Percentiles rank a stretch among this genome's conserved stretches.
Conservation (phyloP, 1,140 invertebrate genomes). For the Mylabris phalerata region DNA sequence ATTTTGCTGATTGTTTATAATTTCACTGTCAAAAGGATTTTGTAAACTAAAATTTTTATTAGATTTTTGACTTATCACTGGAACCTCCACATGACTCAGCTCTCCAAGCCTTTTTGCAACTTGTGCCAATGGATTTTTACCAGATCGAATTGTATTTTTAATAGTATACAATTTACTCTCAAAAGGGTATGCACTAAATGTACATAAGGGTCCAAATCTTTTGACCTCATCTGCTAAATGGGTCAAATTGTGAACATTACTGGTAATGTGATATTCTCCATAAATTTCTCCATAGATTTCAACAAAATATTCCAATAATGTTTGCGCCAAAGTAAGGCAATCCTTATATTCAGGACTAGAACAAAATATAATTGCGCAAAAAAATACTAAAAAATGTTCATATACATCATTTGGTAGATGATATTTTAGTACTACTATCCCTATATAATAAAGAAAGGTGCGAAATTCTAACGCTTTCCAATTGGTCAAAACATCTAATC, state of each 20-base stretch:
- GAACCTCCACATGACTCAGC: background rate
- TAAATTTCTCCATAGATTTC: constrained; percentile 19
- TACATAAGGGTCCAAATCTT: constrained; percentile 25
- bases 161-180: constrained; percentile 26
- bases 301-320: constrained; percentile 13
- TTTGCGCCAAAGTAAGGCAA: constrained; percentile 17
- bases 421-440: constrained; percentile 25
- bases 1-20: background rate
- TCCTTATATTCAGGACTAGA: constrained; percentile 16
- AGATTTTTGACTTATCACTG: background rate
- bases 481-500: constrained; percentile 18
- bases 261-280: constrained; percentile 26
- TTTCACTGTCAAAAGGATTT: background rate
- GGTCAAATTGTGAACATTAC: constrained; percentile 26
- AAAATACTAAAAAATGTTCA: constrained; percentile 20
- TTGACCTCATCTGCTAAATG: constrained; percentile 29
- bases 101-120: constrained; percentile 22
- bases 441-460: constrained; percentile 23
- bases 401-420: constrained; percentile 20
- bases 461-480: constrained; percentile 30
- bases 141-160: constrained; percentile 23
- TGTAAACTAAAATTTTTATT: background rate
- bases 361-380: constrained; percentile 27
- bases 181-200: constrained; percentile 28
- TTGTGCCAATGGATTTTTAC: constrained; percentile 25